Evolutionary conservation across 2,797 vertebrate genomes (phyloP).

Genomic region (Prunella strophiata): DNA sequence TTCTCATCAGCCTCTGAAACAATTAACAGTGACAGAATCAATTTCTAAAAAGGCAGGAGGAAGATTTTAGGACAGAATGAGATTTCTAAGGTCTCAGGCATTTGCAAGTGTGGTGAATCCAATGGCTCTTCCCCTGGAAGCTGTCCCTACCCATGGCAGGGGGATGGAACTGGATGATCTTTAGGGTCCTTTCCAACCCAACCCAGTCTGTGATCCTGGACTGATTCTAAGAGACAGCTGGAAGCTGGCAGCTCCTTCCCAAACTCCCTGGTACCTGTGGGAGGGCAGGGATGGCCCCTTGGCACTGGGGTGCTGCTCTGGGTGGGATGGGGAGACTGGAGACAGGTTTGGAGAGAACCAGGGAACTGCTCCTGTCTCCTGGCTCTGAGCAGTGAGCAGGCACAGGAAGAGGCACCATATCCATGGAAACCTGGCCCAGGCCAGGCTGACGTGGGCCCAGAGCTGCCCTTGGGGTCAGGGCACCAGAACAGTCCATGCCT

Average conservation of each 20-base stretch:
- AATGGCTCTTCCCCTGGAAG: not conserved
- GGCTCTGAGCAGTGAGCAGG: not conserved
- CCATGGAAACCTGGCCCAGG: constrained; percentile 80
- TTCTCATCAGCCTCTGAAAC: not conserved
- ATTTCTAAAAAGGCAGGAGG: not conserved
- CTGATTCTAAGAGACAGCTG: not conserved
- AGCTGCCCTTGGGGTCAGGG: constrained; percentile 63
- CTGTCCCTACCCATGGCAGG: not conserved
- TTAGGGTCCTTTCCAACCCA: not conserved
- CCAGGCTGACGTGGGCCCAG: constrained; percentile 62
- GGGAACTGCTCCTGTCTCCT: not conserved
- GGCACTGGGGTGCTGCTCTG: not conserved
- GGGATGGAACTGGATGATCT: not conserved
- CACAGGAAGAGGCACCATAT: not conserved
- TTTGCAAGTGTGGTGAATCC: not conserved
- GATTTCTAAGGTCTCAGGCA: not conserved
- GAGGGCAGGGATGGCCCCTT: rapidly evolving
- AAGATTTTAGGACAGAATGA: not conserved
- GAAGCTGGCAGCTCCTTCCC: not conserved
- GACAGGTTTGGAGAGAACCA: not conserved
- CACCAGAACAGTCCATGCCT: constrained; percentile 74
- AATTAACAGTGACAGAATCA: not conserved
- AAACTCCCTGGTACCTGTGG: rapidly evolving
- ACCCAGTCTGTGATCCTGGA: not conserved
- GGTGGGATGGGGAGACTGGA: not conserved